Evolutionary conservation across 2,797 vertebrate species (phyloP).

Genomic region (Urocyon cinereoargenteus): DNA sequence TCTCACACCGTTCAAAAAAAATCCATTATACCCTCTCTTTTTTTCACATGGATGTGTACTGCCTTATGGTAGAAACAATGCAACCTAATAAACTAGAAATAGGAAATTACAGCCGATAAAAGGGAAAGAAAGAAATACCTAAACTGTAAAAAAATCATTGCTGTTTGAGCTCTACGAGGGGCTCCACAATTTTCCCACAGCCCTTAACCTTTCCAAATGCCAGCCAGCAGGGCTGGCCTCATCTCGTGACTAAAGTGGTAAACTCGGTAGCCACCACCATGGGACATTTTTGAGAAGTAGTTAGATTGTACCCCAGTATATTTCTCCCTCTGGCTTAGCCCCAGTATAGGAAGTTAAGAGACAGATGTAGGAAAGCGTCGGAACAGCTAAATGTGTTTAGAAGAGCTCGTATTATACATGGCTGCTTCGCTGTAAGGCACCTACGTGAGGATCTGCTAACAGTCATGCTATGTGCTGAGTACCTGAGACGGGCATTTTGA

Average conservation of each 20-base stretch:
- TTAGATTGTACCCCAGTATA: neutral
- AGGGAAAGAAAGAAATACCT: neutral
- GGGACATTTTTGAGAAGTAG: neutral
- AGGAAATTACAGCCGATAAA: neutral
- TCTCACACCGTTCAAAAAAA: neutral
- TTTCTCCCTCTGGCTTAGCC: neutral
- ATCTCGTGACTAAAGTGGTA: neutral
- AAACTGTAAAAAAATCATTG: neutral
- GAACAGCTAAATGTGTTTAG: neutral
- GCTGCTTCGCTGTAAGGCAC: neutral
- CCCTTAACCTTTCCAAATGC: constrained; percentile 15
- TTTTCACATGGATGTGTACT: neutral
- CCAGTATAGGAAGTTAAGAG: neutral
- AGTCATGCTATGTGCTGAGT: neutral
- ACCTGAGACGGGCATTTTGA: neutral
- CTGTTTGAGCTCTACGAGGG: neutral
- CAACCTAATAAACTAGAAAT: constrained; percentile 22
- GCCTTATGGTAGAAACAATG: neutral
- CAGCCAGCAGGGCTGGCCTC: neutral
- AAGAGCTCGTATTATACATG: neutral
- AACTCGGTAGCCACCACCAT: neutral
- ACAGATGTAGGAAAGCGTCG: neutral
- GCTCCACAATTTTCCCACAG: neutral
- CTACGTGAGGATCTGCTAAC: neutral
- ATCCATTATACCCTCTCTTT: neutral